Evolutionary conservation across 2,888 invertebrate species (phyloP).

Genomic region (Erebia palarica): DNA sequence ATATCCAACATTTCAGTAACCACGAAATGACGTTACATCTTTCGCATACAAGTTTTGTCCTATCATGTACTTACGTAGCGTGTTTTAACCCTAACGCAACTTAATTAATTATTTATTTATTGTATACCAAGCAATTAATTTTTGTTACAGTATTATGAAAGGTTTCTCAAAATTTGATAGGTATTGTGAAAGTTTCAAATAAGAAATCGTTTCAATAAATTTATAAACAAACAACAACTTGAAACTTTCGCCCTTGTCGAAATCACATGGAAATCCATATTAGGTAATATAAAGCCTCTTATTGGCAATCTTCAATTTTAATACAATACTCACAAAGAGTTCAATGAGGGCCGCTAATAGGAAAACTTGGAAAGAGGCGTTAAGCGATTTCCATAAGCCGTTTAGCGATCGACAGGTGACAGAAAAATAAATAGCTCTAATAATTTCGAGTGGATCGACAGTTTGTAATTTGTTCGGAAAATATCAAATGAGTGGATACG

Average conservation of each 20-base stretch:
- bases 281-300: conserved; percentile 55
- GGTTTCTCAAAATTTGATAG: neutral
- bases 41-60: too few relatives aligned
- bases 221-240: neutral
- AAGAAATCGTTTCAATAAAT: neutral
- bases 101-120: too few relatives aligned
- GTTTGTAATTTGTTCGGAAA: conserved; percentile 81
- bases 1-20: too few relatives aligned
- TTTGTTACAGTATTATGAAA: neutral
- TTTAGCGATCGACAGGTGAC: conserved; percentile 70
- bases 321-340: conserved; percentile 53
- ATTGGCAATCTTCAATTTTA: conserved; percentile 56
- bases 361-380: conserved; percentile 68
- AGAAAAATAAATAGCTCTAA: conserved; percentile 73
- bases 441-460: conserved; percentile 63
- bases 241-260: conserved; percentile 19
- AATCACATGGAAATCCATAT: conserved; percentile 48
- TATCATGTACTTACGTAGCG: too few relatives aligned
- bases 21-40: too few relatives aligned
- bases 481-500: conserved; percentile 81
- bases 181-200: neutral
- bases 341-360: conserved; percentile 64
- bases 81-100: too few relatives aligned
- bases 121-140: too few relatives aligned
- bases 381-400: conserved; percentile 68